These are phyloP conservation scores for Ephialtes manifestator DNA, from an alignment of 2,888 invertebrate genomes.

Conservation along the genomic window DNA sequence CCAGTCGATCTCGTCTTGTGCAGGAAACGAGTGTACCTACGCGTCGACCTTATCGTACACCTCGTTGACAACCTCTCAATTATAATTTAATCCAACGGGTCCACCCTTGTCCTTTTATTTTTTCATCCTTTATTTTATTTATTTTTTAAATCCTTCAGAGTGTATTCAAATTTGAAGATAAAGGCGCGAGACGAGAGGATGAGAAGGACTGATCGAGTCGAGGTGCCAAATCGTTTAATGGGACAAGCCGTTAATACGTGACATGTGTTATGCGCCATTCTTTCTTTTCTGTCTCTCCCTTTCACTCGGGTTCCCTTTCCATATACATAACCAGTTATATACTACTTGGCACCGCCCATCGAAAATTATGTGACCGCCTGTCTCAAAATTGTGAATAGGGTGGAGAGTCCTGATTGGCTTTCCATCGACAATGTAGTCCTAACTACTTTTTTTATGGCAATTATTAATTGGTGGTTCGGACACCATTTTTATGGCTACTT, in stretches of 20 bases:
- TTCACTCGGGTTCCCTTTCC: conserved; percentile 46
- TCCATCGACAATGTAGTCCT: background rate
- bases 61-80: conserved; percentile 81
- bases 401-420: conserved; percentile 10
- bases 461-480: too few species aligned
- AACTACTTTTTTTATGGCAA: too few species aligned
- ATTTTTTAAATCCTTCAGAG: conserved; percentile 59
- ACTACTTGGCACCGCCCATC: conserved; percentile 12
- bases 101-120: conserved; percentile 45
- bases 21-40: conserved; percentile 62
- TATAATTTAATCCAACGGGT: conserved; percentile 79
- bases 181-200: conserved; percentile 58
- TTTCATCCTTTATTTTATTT: conserved; percentile 26
- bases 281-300: conserved; percentile 12
- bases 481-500: too few species aligned
- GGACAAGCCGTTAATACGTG: conserved; percentile 82
- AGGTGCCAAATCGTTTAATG: conserved; percentile 83
- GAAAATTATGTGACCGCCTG: conserved; percentile 31
- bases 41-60: conserved; percentile 77
- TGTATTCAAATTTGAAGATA: conserved; percentile 81
- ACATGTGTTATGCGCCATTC: conserved; percentile 78
- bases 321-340: conserved; percentile 54
- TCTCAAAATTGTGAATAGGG: background rate
- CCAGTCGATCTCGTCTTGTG: conserved; percentile 53
- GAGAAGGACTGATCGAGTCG: conserved; percentile 70